These are phyloP conservation scores for Heliconius himera DNA, from an alignment of 1,140 invertebrate species.

Conservation along the genomic window DNA sequence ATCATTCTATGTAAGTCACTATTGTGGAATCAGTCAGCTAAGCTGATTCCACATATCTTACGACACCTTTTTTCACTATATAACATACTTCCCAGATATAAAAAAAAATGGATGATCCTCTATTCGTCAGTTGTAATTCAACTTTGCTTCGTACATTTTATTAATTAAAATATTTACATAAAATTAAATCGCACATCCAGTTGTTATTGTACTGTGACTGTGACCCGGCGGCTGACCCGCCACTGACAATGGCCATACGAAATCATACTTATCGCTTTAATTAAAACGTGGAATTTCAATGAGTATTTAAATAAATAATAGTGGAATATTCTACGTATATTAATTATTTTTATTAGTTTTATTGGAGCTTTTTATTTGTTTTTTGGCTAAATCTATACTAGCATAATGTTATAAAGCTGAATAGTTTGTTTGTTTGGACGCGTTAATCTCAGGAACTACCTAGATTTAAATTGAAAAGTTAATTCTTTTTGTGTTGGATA, in stretches of 20 bases:
- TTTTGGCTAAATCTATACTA: neutral
- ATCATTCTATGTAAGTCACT: too few relatives aligned
- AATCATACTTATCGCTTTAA: conserved; percentile 1
- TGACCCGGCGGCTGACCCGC: conserved; percentile 2
- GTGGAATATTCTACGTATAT: neutral
- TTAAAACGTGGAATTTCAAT: conserved; percentile 1
- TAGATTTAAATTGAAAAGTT: too few relatives aligned
- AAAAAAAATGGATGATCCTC: too few relatives aligned
- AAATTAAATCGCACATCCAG: neutral
- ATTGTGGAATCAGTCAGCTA: too few relatives aligned
- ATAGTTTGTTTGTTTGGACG: too few relatives aligned
- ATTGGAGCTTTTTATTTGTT: neutral
- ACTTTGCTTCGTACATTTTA: neutral
- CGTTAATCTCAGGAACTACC: too few relatives aligned
- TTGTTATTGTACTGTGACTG: neutral
- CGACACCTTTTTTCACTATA: too few relatives aligned
- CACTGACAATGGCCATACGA: conserved; percentile 1
- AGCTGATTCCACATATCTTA: too few relatives aligned
- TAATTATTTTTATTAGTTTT: neutral
- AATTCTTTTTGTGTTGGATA: too few relatives aligned
- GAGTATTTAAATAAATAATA: conserved; percentile 1
- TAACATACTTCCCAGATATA: too few relatives aligned
- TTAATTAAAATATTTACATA: conserved; percentile 13
- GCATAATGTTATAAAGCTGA: too few relatives aligned
- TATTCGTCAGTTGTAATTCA: neutral